Base-by-base conservation (phyloP, 2,113 vertebrate species). In the Lota lota region DNA sequence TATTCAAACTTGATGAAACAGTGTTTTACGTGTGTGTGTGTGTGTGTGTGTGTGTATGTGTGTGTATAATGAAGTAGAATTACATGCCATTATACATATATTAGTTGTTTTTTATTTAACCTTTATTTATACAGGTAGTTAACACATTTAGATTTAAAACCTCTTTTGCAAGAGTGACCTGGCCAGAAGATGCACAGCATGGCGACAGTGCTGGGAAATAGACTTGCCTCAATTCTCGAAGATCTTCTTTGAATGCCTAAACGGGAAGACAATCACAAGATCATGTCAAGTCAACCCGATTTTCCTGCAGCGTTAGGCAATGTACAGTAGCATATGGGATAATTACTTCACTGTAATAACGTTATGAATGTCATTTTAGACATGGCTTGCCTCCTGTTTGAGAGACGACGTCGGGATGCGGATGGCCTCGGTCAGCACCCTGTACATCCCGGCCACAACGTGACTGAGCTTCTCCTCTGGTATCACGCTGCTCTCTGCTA, bases 171-270 rank as follows among this genome's bases (percentile, higher is more conserved):
- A 7, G 28, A 3, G 28, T 33, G 28, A 33, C 28, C 7, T 33
- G 7, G 28, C 28, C 28, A 33, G 7, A n/a, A 6, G 40, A 67
- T 3, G 66, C 0, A 5, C 17, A 21, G 1, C 2, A 5, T 4
- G 16, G 5, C 36, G 7, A 24, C 20, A 11, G 22, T 70, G 28
- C 7, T 33, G n/a, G n/a, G 1, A 65, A 68, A 40, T 4, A 47
- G 22, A 8, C 64, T 84, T 92, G 91, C 93, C 92, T 93, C 66
- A 96, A 90, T 28, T 93, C 88, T 79, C 90, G 88, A 14, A 97
- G 86, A 81, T 95, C 93, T 73, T 96, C 93, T 77, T 90, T 95
- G 76, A 96, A 96, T 74, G 88, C 88, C 94, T 95, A 64, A 61
- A 87, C 1, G 86, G 74, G 67, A 56, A 81, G 64, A 89, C 3